Conservation (phyloP, 2,113 vertebrate genomes). For the Galemys pyrenaicus region DNA sequence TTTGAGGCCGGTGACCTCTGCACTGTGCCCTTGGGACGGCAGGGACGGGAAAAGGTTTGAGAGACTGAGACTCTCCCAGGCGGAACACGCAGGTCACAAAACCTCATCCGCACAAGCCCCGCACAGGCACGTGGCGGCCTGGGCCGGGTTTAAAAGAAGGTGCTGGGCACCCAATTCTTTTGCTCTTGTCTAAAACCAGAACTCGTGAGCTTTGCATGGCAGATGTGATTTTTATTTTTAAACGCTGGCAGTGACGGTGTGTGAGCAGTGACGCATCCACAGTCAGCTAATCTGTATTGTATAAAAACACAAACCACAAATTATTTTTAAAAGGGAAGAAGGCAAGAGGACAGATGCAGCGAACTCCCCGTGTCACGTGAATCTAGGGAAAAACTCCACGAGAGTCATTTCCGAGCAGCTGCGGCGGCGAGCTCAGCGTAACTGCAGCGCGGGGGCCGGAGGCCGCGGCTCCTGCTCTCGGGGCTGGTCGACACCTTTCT, state of each 20-base stretch:
- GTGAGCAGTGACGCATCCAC: conserved; percentile 48
- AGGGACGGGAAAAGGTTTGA: too few species aligned
- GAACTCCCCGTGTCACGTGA: not conserved
- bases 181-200: conserved; percentile 28
- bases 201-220: conserved; percentile 30
- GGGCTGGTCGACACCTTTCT: not conserved
- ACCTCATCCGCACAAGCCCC: not conserved
- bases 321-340: conserved; percentile 75
- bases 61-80: accelerated
- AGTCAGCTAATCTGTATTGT: conserved; percentile 68
- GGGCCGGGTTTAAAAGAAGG: not conserved
- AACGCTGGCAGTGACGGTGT: not conserved
- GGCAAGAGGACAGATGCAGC: conserved; percentile 55
- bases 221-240: conserved; percentile 73
- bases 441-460: accelerated
- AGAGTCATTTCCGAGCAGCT: not conserved
- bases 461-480: accelerated
- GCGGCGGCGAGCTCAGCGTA: not conserved
- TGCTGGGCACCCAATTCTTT: not conserved
- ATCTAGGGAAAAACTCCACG: not conserved
- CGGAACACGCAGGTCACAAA: not conserved
- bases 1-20: not conserved
- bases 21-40: not conserved
- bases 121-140: not conserved
- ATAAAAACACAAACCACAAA: conserved; percentile 75